These are phyloP conservation scores for Lanius collurio DNA, from an alignment of 2,113 vertebrate genomes.

Conservation along the genomic window DNA sequence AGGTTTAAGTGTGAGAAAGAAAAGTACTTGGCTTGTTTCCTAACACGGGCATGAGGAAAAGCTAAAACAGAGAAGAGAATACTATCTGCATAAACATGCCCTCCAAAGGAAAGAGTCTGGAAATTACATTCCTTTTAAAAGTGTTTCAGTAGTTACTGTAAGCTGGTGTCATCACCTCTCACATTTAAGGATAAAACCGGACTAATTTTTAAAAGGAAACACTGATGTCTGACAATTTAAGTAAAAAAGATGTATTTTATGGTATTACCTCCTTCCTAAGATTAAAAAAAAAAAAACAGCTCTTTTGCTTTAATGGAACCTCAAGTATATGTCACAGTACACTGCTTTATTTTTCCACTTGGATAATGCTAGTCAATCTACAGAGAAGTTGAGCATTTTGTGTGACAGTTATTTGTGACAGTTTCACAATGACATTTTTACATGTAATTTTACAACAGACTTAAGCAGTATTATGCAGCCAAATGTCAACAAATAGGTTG, in stretches of 20 bases:
- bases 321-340: neutral
- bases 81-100: neutral
- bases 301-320: neutral
- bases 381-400: neutral
- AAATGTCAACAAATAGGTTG: neutral
- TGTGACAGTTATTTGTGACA: neutral
- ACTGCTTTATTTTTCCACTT: neutral
- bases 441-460: neutral
- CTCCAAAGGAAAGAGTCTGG: neutral
- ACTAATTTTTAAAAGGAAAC: neutral
- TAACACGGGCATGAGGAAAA: neutral
- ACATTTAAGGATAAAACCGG: neutral
- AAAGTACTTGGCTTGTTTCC: neutral
- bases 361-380: neutral
- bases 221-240: neutral
- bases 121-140: neutral
- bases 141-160: neutral
- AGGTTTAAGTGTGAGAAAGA: neutral
- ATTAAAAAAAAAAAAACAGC: neutral
- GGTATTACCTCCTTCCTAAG: neutral
- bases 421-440: neutral
- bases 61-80: neutral
- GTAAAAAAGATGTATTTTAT: neutral
- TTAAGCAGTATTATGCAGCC: neutral
- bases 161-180: neutral